Evolutionary conservation across 2,797 vertebrate species (phyloP).

Genomic region (Arremon brunneinucha): DNA sequence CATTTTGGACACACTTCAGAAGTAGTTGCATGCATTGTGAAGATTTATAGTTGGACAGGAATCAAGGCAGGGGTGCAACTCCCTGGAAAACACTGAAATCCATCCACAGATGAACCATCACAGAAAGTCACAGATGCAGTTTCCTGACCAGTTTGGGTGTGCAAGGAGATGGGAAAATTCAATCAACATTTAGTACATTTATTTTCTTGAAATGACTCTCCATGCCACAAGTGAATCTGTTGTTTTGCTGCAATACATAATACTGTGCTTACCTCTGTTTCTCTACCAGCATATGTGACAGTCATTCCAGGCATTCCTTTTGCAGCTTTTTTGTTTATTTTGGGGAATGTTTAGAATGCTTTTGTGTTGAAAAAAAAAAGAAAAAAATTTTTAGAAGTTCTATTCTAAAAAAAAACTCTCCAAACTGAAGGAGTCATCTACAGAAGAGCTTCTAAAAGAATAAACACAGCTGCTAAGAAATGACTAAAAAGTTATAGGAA

Average conservation of each 20-base stretch:
- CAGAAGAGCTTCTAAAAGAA: neutral
- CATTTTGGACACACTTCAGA: constrained; percentile 20
- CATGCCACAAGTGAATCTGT: rapidly evolving
- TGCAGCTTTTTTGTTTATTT: constrained; percentile 35
- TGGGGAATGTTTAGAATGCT: neutral
- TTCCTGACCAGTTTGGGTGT: neutral
- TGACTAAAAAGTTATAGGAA: neutral
- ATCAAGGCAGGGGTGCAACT: neutral
- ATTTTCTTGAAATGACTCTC: neutral
- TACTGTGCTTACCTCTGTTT: neutral
- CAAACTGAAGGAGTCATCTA: neutral
- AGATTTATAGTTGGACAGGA: constrained; percentile 21
- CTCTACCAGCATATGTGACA: neutral
- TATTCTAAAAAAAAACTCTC: neutral
- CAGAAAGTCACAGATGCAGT: neutral
- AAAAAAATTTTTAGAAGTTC: neutral
- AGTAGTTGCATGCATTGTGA: neutral
- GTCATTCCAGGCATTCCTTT: constrained; percentile 49
- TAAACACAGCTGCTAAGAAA: neutral
- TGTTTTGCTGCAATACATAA: neutral
- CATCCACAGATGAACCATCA: neutral
- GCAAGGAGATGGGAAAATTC: neutral
- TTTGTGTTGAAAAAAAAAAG: neutral
- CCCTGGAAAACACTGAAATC: constrained; percentile 12
- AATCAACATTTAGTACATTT: neutral